Evolutionary conservation across 2,888 invertebrate species (phyloP).

Genomic region (Hydriomena furcata): DNA sequence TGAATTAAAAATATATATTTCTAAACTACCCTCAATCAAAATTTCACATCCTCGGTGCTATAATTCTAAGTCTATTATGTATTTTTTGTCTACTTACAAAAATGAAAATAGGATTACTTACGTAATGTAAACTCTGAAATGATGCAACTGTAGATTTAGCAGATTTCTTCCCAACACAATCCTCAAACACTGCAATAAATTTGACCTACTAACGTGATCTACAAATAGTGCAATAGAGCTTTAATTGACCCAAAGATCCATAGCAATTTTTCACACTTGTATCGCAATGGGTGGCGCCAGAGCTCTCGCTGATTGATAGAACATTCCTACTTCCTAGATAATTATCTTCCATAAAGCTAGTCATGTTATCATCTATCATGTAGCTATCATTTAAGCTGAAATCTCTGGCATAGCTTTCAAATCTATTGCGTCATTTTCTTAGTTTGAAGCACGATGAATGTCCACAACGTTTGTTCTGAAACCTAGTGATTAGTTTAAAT

Average conservation of each 20-base stretch:
- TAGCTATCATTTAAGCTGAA: background rate
- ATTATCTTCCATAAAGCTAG: slow-evolving; percentile 1
- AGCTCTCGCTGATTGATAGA: slow-evolving; percentile 14
- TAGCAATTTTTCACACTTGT: slow-evolving; percentile 26
- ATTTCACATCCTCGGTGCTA: no score
- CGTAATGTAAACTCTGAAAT: background rate
- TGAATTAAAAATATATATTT: no score
- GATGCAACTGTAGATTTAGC: slow-evolving; percentile 6
- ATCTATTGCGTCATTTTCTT: background rate
- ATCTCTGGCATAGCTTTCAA: background rate
- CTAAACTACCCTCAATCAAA: no score
- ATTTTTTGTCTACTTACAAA: no score
- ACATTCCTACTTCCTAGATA: no score
- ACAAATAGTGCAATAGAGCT: slow-evolving; percentile 19
- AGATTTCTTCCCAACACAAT: slow-evolving; percentile 5
- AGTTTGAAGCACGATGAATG: no score
- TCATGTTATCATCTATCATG: slow-evolving; percentile 2
- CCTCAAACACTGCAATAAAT: slow-evolving; percentile 10
- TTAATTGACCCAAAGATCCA: slow-evolving; percentile 20
- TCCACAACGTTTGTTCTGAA: no score
- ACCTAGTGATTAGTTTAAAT: no score
- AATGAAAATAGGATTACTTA: background rate
- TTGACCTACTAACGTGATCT: slow-evolving; percentile 8
- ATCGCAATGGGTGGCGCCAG: slow-evolving; percentile 20
- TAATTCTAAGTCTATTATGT: no score